Conservation (phyloP, 2,113 vertebrate species). For the Eretmochelys imbricata region DNA sequence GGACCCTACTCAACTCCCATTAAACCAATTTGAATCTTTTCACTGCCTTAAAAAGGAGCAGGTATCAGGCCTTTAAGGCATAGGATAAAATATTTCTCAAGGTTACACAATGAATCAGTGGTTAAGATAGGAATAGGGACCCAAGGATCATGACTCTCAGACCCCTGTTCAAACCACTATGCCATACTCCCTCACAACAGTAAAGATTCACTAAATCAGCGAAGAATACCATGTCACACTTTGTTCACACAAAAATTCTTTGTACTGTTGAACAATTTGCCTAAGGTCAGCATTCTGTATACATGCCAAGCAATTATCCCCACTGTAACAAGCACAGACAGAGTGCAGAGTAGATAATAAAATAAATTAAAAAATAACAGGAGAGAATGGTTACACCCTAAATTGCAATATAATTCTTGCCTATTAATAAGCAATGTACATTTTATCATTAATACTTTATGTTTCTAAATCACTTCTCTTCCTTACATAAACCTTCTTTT, state of each 20-base stretch:
- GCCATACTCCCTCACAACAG: not conserved
- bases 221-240: not conserved
- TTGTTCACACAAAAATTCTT: not conserved
- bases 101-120: not conserved
- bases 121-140: not conserved
- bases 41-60: not conserved
- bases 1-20: not conserved
- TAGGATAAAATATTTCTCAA: not conserved
- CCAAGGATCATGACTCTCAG: not conserved
- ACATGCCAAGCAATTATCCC: not conserved
- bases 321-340: not conserved
- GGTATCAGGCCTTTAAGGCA: not conserved
- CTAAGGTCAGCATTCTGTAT: not conserved
- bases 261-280: not conserved
- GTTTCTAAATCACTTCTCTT: not conserved
- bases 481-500: not conserved
- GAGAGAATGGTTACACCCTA: not conserved
- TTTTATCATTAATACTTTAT: not conserved
- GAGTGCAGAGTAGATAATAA: not conserved
- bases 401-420: not conserved
- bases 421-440: not conserved
- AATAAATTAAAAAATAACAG: fast-evolving
- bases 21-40: not conserved
- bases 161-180: not conserved
- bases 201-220: not conserved